A percentile compares a stretch with the other conserved stretches of the same genome.
phyloP scores from a whole-genome alignment of 2,888 invertebrate species.

The Phaonia tiefii region DNA sequence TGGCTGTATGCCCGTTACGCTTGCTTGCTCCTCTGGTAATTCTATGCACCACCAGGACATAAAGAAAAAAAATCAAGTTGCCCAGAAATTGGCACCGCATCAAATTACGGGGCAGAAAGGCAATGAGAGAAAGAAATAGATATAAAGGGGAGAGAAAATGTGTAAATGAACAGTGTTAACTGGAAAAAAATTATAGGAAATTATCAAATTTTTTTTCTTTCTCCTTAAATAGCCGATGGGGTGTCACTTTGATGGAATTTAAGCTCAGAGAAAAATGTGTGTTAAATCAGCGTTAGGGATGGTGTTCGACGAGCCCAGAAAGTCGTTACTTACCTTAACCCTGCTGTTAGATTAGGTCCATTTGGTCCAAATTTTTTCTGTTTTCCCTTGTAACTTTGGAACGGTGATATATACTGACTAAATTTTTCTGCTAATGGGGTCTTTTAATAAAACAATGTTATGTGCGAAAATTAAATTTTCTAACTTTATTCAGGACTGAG shows the following conservation, averaged over 20 bases:
- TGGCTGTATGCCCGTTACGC: conserved; percentile 82
- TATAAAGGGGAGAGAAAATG: conserved; percentile 24
- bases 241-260: not conserved
- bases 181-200: conserved; percentile 26
- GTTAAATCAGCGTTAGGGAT: too few relatives aligned
- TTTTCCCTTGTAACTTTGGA: too few relatives aligned
- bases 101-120: not conserved
- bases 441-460: too few relatives aligned
- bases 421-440: too few relatives aligned
- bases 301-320: too few relatives aligned
- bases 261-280: conserved; percentile 18
- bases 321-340: too few relatives aligned
- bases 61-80: not conserved
- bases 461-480: too few relatives aligned
- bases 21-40: conserved; percentile 82
- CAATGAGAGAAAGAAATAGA: conserved; percentile 45
- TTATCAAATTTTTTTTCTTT: conserved; percentile 14
- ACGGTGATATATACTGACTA: too few relatives aligned
- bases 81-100: not conserved
- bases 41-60: conserved; percentile 74
- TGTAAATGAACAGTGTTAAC: conserved; percentile 33
- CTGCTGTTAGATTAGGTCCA: too few relatives aligned
- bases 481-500: too few relatives aligned
- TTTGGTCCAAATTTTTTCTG: too few relatives aligned
- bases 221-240: conserved; percentile 3